Evolutionary conservation across 1,140 invertebrate genomes (phyloP).

Genomic region (Vanessa tameamea): DNA sequence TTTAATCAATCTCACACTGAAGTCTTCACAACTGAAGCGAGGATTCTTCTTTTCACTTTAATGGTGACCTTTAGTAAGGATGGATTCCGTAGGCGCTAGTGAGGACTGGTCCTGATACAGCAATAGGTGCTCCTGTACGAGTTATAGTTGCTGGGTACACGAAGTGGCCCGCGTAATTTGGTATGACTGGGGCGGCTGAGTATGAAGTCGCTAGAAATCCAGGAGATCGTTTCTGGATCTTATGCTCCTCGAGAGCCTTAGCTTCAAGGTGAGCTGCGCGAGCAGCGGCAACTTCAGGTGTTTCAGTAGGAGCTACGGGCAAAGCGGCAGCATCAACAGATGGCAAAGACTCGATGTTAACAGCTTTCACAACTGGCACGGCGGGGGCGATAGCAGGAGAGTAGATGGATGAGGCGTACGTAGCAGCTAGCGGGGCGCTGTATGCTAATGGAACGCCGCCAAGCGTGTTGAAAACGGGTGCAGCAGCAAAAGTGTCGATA

Average conservation of each 20-base stretch:
- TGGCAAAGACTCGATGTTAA: constrained; percentile 44
- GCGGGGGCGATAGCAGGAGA: constrained; percentile 38
- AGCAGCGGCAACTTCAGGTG: constrained; percentile 76
- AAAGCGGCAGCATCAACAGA: constrained; percentile 34
- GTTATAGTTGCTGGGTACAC: constrained; percentile 42
- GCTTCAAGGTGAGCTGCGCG: constrained; percentile 72
- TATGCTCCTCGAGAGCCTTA: constrained; percentile 61
- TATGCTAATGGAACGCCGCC: constrained; percentile 13
- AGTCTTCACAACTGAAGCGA: constrained; percentile 55
- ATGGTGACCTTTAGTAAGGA: constrained; percentile 56
- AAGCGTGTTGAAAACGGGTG: constrained; percentile 41
- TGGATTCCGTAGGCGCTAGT: constrained; percentile 55
- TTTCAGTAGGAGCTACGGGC: constrained; percentile 59
- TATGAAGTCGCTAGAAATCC: constrained; percentile 11
- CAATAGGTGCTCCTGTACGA: constrained; percentile 48
- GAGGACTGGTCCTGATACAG: constrained; percentile 50
- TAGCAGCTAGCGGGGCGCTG: constrained; percentile 33
- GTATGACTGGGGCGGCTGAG: constrained; percentile 22
- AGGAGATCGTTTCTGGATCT: constrained; percentile 64
- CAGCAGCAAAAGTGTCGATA: constrained; percentile 47
- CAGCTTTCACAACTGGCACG: constrained; percentile 36
- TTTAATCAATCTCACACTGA: constrained; percentile 39
- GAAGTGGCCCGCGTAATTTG: constrained; percentile 32
- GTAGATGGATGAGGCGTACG: constrained; percentile 34
- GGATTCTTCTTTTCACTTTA: constrained; percentile 45